Conservation (phyloP, 2,888 invertebrate species). For the Diabrotica balteata region DNA sequence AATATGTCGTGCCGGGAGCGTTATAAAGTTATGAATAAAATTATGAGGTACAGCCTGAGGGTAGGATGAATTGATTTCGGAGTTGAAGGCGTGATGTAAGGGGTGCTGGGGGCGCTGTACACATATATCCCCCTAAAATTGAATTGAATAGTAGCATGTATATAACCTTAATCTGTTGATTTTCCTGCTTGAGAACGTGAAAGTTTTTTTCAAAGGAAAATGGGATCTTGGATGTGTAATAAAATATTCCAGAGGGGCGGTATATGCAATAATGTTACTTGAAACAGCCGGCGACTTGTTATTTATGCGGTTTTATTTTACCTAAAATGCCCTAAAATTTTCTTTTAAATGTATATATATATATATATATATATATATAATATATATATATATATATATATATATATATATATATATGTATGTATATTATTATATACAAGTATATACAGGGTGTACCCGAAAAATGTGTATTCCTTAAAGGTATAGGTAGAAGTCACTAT, state of each 20-base stretch:
- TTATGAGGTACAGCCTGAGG: constrained; percentile 18
- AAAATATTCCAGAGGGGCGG: neutral
- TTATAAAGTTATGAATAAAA: constrained; percentile 27
- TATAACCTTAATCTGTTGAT: constrained; percentile 22
- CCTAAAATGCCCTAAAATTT: too few species aligned
- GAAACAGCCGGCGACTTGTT: too few species aligned
- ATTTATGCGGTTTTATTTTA: too few species aligned
- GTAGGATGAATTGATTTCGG: constrained; percentile 19
- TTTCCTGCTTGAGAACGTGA: constrained; percentile 1
- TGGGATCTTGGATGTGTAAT: neutral
- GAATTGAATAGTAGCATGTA: constrained; percentile 22
- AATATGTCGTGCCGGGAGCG: constrained; percentile 13
- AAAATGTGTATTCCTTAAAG: too few species aligned
- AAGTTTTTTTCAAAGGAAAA: neutral
- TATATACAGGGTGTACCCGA: too few species aligned
- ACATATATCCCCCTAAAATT: constrained; percentile 10
- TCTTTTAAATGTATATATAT: too few species aligned
- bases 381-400: too few species aligned
- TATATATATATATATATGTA: too few species aligned
- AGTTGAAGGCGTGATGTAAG: constrained; percentile 11
- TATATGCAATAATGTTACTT: neutral
- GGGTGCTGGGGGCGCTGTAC: constrained; percentile 6
- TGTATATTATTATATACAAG: too few species aligned
- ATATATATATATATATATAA: too few species aligned
- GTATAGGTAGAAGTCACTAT: too few species aligned